These are phyloP conservation scores for Pipra filicauda DNA, from an alignment of 2,113 vertebrate species.

Conservation along the genomic window DNA sequence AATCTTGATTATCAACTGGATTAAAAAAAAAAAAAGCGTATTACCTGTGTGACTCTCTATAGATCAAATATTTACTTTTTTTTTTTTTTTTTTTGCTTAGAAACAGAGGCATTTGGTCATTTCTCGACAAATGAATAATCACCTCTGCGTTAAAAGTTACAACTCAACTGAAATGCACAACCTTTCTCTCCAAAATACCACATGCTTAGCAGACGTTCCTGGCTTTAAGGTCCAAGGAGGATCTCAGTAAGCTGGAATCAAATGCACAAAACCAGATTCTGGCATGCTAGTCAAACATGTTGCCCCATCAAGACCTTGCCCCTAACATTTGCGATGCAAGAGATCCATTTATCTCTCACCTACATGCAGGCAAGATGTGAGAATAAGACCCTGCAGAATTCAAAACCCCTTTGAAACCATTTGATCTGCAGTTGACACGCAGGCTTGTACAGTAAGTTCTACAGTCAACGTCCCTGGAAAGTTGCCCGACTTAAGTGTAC, in stretches of 20 bases:
- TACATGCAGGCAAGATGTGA: rapidly evolving
- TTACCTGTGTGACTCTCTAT: neutral
- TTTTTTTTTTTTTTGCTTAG: neutral
- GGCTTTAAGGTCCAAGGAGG: neutral
- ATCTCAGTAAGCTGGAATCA: neutral
- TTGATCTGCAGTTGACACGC: neutral
- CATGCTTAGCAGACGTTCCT: neutral
- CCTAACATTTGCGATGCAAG: neutral
- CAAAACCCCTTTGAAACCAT: neutral
- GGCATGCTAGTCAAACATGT: rapidly evolving
- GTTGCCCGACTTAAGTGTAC: neutral
- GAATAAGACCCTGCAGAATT: neutral
- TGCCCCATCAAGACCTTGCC: neutral
- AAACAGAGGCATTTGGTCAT: neutral
- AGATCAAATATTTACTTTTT: neutral
- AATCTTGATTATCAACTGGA: neutral
- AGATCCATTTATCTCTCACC: neutral
- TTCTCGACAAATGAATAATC: neutral
- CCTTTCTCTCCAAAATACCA: neutral
- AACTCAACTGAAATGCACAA: neutral
- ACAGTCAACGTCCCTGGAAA: neutral
- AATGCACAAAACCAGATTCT: neutral
- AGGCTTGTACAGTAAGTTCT: neutral
- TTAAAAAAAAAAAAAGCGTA: neutral
- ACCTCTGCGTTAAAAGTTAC: neutral